Evolutionary conservation across 2,797 vertebrate species (phyloP).

Genomic region (Hippopotamyrus pictus): DNA sequence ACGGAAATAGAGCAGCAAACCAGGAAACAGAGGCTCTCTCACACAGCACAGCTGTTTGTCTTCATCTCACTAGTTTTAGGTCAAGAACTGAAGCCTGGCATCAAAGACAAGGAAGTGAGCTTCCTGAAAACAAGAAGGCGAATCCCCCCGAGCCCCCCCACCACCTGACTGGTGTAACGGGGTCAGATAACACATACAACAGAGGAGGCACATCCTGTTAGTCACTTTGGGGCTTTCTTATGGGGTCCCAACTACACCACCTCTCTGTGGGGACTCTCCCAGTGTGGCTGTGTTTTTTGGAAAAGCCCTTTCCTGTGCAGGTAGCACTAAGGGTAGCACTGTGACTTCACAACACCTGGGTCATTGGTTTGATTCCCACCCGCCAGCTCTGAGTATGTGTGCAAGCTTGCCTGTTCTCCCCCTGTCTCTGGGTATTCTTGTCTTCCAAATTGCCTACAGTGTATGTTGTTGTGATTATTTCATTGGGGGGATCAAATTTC

Average conservation of each 20-base stretch:
- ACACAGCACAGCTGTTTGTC: not conserved
- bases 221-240: not conserved
- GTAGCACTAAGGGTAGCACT: not conserved
- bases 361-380: not conserved
- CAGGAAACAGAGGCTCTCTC: not conserved
- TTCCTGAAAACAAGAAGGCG: slow-evolving; percentile 37
- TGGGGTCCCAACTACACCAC: not conserved
- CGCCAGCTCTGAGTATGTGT: not conserved
- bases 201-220: slow-evolving; percentile 7
- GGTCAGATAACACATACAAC: not conserved
- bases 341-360: not conserved
- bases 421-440: not conserved
- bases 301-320: not conserved
- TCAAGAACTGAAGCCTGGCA: slow-evolving; percentile 12
- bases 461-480: not conserved
- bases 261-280: not conserved
- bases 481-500: not conserved
- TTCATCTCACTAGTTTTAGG: not conserved
- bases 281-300: not conserved
- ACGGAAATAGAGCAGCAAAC: not conserved
- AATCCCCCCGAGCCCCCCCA: not conserved
- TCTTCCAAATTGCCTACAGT: not conserved
- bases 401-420: not conserved
- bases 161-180: not conserved
- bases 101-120: slow-evolving; percentile 40